Evolutionary conservation across 2,113 vertebrate genomes (phyloP).

Genomic region (Mustela lutreola): DNA sequence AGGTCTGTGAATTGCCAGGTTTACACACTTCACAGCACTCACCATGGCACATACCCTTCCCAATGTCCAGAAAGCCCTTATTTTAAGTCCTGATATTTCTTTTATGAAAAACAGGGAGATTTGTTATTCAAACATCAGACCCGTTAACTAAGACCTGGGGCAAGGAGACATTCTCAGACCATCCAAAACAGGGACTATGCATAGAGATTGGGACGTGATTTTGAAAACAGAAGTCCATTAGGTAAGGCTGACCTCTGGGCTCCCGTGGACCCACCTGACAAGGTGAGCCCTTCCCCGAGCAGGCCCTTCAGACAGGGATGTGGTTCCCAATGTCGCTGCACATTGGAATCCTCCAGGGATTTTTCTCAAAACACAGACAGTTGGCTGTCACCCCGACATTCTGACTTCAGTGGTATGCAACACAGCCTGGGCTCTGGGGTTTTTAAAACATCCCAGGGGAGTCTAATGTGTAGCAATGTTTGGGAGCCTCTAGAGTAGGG

Average conservation of each 20-base stretch:
- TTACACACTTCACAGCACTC: too few species aligned
- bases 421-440: too few species aligned
- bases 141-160: neutral
- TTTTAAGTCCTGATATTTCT: constrained; percentile 11
- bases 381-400: neutral
- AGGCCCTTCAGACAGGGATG: neutral
- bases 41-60: too few species aligned
- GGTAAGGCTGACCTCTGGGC: neutral
- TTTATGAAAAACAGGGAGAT: neutral
- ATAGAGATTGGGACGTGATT: neutral
- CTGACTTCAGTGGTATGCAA: neutral
- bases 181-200: too few species aligned
- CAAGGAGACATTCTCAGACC: neutral
- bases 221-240: neutral
- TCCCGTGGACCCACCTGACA: neutral
- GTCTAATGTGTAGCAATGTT: neutral
- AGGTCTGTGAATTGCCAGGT: too few species aligned
- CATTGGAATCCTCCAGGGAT: neutral
- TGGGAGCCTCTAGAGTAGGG: neutral
- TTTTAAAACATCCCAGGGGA: neutral
- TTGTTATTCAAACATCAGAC: neutral
- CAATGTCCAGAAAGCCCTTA: neutral
- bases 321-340: neutral
- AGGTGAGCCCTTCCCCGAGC: neutral
- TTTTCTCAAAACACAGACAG: neutral